Evolutionary conservation across 1,140 invertebrate genomes (phyloP).

Genomic region (Oreohelix idahoensis): DNA sequence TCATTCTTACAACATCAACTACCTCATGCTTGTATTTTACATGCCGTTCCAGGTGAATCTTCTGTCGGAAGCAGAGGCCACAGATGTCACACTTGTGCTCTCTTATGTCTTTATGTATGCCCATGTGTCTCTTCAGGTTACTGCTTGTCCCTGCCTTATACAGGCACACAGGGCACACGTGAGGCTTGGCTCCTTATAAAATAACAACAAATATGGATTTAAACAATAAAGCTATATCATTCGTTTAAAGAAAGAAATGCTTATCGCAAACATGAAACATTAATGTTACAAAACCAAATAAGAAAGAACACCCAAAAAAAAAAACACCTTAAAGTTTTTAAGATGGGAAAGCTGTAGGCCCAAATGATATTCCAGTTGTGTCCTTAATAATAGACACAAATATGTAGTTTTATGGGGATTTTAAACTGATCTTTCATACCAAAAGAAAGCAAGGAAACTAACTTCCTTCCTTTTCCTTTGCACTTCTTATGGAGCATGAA

Average conservation of each 20-base stretch:
- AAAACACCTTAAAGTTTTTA: too few relatives aligned
- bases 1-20: neutral
- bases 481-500: too few relatives aligned
- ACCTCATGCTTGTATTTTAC: slow-evolving; percentile 71
- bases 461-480: too few relatives aligned
- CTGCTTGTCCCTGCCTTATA: slow-evolving; percentile 68
- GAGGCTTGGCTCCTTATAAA: slow-evolving; percentile 55
- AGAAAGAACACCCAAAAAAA: neutral
- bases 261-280: too few relatives aligned
- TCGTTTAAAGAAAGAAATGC: too few relatives aligned
- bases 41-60: slow-evolving; percentile 71
- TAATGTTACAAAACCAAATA: too few relatives aligned
- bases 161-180: slow-evolving; percentile 61
- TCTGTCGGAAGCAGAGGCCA: slow-evolving; percentile 65
- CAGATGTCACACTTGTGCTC: slow-evolving; percentile 63
- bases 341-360: too few relatives aligned
- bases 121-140: slow-evolving; percentile 70
- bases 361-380: too few relatives aligned
- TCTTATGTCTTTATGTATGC: slow-evolving; percentile 64
- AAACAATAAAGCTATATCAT: neutral
- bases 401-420: too few relatives aligned
- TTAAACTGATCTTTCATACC: too few relatives aligned
- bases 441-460: too few relatives aligned
- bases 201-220: neutral
- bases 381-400: too few relatives aligned